Evolutionary conservation across 2,888 invertebrate genomes (phyloP), one percentile per base, ranked within the genome.

Genomic region (Suillia variegata): DNA sequence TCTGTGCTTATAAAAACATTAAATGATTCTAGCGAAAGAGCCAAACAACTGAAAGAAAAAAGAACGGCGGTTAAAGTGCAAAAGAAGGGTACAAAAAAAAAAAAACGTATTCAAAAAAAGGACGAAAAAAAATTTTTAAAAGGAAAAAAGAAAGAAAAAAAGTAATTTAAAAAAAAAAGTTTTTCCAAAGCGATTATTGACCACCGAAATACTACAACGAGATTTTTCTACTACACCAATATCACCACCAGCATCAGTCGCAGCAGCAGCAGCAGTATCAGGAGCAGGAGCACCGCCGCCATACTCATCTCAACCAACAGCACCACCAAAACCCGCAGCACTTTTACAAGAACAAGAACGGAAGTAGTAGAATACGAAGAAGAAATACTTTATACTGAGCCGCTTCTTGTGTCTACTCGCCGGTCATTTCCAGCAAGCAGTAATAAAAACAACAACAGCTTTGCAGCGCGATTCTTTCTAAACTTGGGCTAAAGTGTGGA

Each of bases 121-220:
- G 61, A 65, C 63, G 60, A 58, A 66, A 31, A 8, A 48, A 55
- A 48, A 55, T 18, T 38, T 20, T 26, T 15, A 26, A 54, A 54
- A 22, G n/a, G n/a, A n/a, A n/a, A n/a, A n/a, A n/a, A n/a, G n/a
- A n/a, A n/a, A n/a, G n/a, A n/a, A n/a, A n/a, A n/a, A n/a, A n/a
- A n/a, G 13, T 15, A 38, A 45, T 47, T 54, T 18, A 26, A 13
- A 13, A 18, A 54, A 31, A 15, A 33, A 52, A 62, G 20, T 22
- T 56, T 55, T 52, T 52, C 61, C 12, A 56, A 67, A 66, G 66
- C 65, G 62, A 64, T 64, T 65, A 61, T 62, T 66, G 65, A 70
- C 67, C 70, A 70, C 67, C 70, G 70, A 70, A 70, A 60, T 63
- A 62, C 58, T 63, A 69, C 70, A 69, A 70, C 68, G 68, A 68